These are phyloP conservation scores for Lanius collurio DNA, from an alignment of 2,113 vertebrate species.

Conservation along the genomic window DNA sequence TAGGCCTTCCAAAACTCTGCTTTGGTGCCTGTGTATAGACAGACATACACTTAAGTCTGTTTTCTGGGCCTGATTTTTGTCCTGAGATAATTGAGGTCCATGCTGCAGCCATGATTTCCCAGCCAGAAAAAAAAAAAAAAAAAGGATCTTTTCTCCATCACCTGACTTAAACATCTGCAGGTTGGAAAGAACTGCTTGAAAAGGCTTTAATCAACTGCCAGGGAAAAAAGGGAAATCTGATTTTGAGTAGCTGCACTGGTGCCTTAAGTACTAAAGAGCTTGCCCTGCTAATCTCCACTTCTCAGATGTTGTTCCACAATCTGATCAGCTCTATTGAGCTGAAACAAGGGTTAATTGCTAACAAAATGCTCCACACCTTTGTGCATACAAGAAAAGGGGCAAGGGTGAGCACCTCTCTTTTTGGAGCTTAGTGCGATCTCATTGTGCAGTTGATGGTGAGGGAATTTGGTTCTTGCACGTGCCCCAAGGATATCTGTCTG, in stretches of 20 bases:
- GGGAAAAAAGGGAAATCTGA: conserved; percentile 32
- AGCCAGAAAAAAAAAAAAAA: background rate
- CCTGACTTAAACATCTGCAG: conserved; percentile 4
- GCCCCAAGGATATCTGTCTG: background rate
- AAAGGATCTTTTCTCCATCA: background rate
- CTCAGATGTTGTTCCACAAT: conserved; percentile 43
- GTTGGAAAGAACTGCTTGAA: conserved; percentile 7
- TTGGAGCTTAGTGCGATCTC: background rate
- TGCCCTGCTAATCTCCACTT: conserved; percentile 18
- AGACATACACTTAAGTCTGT: rapidly evolving
- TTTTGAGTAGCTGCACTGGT: conserved; percentile 3
- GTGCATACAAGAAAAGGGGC: background rate
- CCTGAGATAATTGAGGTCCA: background rate
- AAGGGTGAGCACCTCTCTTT: background rate
- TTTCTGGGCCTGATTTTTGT: background rate
- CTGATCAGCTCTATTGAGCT: conserved; percentile 38
- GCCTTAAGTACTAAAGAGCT: background rate
- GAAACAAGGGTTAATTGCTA: conserved; percentile 54
- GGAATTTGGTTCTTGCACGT: background rate
- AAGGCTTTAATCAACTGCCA: conserved; percentile 31
- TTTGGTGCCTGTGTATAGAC: background rate
- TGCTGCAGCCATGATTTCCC: background rate
- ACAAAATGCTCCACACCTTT: background rate
- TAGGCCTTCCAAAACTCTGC: background rate
- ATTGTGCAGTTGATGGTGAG: background rate